Evolutionary conservation across 2,888 invertebrate species (phyloP), one percentile per base, ranked within the genome.

Genomic region (Cyclophora punctaria): DNA sequence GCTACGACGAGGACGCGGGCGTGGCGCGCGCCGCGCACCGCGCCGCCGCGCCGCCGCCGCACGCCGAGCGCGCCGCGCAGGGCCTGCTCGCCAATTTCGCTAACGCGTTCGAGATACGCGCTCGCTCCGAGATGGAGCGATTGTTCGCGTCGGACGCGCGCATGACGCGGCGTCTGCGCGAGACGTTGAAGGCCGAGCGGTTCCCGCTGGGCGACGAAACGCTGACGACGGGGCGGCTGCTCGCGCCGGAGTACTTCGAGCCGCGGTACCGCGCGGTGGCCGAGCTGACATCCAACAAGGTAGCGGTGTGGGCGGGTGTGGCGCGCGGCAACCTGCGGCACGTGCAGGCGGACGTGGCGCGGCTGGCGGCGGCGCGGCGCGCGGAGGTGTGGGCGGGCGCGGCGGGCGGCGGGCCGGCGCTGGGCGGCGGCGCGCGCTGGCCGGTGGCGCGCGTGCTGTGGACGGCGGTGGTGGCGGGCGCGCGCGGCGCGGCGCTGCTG

Each of bases 41-140:
- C 74, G 51, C 62, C 69, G 42, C 59, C 48, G 37, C 78, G 52
- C 50, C 50, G 58, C 51, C 69, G 40, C 63, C 80, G 59, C 88
- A 84, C 71, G 5, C 40, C 41, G 76, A 79, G 41, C 54, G 33
- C 48, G 44, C 57, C 58, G 64, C 71, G 42, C 83, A 84, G 60
- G 76, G 73, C 55, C 64, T 89, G 55, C 74, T 89, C 60, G 87
- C 85, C 63, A 86, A 83, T 76, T 83, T 89, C 73, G 78, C 83
- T 67, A 79, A 80, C 60, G 83, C 87, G 87, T 84, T 88, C 73
- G 88, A 87, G 73, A 69, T 79, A 41, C 57, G 55, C 46, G 80
- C 79, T 42, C 73, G 83, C 6, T 66, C 49, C 60, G 80, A 75
- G 64, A 83, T 86, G 50, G 80, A 79, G 59, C 64, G 59, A 1